Percentiles rank a stretch among this genome's conserved stretches.
phyloP scores from a whole-genome alignment of 2,888 invertebrate species.

The Philhelius pedissequus region DNA sequence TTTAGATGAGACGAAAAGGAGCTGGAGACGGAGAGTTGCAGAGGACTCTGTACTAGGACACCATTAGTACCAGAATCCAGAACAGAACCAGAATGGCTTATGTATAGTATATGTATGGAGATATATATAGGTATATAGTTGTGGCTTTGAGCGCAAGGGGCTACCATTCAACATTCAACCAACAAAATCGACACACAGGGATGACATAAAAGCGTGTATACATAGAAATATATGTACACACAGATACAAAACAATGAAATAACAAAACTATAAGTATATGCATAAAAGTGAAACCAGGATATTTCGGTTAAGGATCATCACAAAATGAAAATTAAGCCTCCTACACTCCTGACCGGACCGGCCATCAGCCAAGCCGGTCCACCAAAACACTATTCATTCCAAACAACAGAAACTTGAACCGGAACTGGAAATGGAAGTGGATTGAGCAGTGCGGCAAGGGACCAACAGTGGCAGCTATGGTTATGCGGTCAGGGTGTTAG shows the following conservation, averaged over 20 bases:
- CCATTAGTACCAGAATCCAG: conserved; percentile 22
- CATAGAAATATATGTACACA: no score
- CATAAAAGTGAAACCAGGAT: conserved; percentile 52
- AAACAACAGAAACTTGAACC: conserved; percentile 14
- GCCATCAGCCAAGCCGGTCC: background rate
- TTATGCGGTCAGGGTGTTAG: conserved; percentile 45
- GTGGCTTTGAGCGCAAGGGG: background rate
- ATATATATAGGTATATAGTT: background rate
- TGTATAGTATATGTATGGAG: no score
- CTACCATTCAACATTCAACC: conserved; percentile 11
- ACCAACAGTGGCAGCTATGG: conserved; percentile 28
- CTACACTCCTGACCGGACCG: background rate
- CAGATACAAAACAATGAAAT: conserved; percentile 26
- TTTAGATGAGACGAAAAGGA: background rate
- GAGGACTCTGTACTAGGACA: background rate
- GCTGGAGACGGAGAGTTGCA: background rate
- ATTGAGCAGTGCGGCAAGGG: conserved; percentile 31
- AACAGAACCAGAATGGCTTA: background rate
- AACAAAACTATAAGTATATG: background rate
- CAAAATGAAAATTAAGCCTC: conserved; percentile 33
- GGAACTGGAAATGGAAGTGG: conserved; percentile 23
- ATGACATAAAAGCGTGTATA: conserved; percentile 13
- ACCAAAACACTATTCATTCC: background rate
- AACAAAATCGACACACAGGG: background rate
- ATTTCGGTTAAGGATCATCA: conserved; percentile 62